Conservation (phyloP, 1,140 invertebrate genomes). For the Cheumatopsyche charites region DNA sequence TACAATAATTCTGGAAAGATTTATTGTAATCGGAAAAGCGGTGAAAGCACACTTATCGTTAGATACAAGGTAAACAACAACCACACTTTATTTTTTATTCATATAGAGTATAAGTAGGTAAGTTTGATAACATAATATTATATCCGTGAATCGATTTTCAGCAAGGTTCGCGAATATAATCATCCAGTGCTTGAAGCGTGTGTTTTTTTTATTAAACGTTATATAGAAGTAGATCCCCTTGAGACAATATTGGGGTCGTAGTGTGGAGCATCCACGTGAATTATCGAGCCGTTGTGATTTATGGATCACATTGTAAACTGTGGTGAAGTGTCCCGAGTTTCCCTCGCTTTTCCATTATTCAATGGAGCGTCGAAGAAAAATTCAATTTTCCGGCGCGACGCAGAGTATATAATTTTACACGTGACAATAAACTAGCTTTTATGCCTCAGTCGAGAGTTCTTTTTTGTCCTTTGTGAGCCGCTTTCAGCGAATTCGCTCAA, state of each 20-base stretch:
- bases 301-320: conserved; percentile 30
- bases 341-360: conserved; percentile 16
- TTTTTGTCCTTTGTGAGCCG: conserved; percentile 7
- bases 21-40: no score
- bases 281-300: conserved; percentile 32
- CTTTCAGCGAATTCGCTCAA: not conserved
- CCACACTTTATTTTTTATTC: no score
- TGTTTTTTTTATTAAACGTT: no score
- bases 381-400: conserved; percentile 1
- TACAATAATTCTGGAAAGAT: no score
- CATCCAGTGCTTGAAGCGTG: no score
- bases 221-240: conserved; percentile 7
- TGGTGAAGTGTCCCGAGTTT: not conserved
- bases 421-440: conserved; percentile 21
- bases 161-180: no score
- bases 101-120: no score
- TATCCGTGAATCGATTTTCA: no score
- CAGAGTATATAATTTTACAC: conserved; percentile 8
- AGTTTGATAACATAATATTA: no score
- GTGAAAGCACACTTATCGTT: no score
- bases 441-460: not conserved
- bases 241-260: conserved; percentile 31
- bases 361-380: conserved; percentile 15
- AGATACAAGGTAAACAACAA: no score
- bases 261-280: conserved; percentile 23